A percentile compares a stretch with the other conserved stretches of the same genome.
Evolutionary conservation across 2,113 vertebrate species (phyloP).

Genomic region (Eulacestoma nigropectus): DNA sequence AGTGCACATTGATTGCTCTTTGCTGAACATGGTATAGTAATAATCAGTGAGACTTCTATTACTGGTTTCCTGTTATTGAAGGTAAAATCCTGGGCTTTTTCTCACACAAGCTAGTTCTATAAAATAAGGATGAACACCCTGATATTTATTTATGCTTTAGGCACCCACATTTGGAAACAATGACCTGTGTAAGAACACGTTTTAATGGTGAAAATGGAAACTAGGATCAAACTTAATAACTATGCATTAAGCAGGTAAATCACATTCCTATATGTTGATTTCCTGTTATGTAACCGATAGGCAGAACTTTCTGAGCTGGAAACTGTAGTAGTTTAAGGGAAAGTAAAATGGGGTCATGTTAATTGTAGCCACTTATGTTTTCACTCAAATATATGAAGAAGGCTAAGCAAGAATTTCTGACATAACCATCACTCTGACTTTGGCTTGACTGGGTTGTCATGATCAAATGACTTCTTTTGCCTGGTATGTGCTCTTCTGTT

Average conservation of each 20-base stretch:
- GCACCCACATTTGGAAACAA: neutral
- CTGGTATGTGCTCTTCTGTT: neutral
- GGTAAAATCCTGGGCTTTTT: neutral
- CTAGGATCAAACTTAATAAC: neutral
- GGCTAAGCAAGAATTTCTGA: neutral
- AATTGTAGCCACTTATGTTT: neutral
- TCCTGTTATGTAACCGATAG: neutral
- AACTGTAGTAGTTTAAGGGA: neutral
- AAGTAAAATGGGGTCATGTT: neutral
- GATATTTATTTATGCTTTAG: neutral
- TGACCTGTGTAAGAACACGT: neutral
- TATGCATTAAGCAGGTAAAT: neutral
- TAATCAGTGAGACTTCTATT: neutral
- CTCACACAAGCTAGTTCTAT: neutral
- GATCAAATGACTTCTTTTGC: slow-evolving; percentile 37
- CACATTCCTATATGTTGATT: neutral
- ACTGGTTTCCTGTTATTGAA: neutral
- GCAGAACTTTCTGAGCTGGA: neutral
- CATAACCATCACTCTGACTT: neutral
- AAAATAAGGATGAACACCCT: neutral
- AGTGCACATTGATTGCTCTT: neutral
- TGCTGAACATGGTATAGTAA: neutral
- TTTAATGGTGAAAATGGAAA: neutral
- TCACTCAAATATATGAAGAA: neutral
- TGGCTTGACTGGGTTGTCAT: neutral